Evolutionary conservation across 2,888 invertebrate genomes (phyloP).

Genomic region (Amphipyra berbera): DNA sequence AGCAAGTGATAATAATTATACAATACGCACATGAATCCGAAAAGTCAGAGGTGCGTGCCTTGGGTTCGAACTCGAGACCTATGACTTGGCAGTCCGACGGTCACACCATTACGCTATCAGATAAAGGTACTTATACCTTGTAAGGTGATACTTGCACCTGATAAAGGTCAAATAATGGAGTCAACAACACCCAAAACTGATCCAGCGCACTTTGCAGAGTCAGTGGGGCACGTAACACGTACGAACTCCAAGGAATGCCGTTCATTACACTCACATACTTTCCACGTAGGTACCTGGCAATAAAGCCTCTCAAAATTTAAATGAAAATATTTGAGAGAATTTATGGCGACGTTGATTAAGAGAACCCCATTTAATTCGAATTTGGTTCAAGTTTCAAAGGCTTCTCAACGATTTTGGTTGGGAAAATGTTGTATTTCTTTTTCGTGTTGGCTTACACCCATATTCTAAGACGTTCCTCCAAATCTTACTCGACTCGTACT

Average conservation of each 20-base stretch:
- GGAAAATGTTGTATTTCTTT: constrained; percentile 9
- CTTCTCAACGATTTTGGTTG: constrained; percentile 2
- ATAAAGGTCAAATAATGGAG: not conserved
- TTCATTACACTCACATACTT: constrained; percentile 81
- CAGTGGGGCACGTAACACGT: constrained; percentile 36
- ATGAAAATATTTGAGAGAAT: constrained; percentile 82
- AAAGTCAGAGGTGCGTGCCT: too few relatives aligned
- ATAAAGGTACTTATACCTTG: too few relatives aligned
- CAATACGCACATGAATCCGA: too few relatives aligned
- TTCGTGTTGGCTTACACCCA: not conserved
- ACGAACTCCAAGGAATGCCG: constrained; percentile 69
- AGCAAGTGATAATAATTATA: too few relatives aligned
- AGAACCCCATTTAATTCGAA: constrained; percentile 63
- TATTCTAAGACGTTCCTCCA: too few relatives aligned
- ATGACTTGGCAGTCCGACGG: too few relatives aligned
- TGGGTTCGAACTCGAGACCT: too few relatives aligned
- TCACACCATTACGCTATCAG: too few relatives aligned
- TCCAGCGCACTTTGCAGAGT: constrained; percentile 39
- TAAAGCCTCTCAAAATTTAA: constrained; percentile 78
- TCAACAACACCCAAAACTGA: constrained; percentile 15
- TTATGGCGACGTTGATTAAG: constrained; percentile 79
- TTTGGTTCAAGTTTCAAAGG: constrained; percentile 37
- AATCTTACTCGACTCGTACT: too few relatives aligned
- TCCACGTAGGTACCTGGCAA: constrained; percentile 61
- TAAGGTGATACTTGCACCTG: too few relatives aligned